phyloP scores from a whole-genome alignment of 2,888 invertebrate species.

The Diadromus collaris region DNA sequence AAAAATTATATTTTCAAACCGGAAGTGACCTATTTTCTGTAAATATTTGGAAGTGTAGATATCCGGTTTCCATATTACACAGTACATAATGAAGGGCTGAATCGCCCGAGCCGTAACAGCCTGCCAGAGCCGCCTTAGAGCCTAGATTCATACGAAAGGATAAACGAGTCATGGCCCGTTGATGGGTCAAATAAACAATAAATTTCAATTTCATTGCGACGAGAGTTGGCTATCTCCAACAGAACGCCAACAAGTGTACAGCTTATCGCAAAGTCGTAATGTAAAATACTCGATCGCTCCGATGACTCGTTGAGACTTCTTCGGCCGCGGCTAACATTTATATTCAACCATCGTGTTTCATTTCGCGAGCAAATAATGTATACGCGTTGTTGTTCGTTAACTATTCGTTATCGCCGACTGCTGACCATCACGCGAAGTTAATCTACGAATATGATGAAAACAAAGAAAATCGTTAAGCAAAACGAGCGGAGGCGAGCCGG shows the following conservation, averaged over 20 bases:
- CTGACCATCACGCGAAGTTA: slow-evolving; percentile 34
- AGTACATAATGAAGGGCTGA: too few relatives aligned
- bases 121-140: too few relatives aligned
- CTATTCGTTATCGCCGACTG: slow-evolving; percentile 29
- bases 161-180: background rate
- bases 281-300: slow-evolving; percentile 21
- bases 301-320: slow-evolving; percentile 32
- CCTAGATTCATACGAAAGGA: too few relatives aligned
- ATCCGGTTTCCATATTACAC: too few relatives aligned
- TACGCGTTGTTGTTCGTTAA: slow-evolving; percentile 34
- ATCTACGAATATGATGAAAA: slow-evolving; percentile 31
- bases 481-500: background rate
- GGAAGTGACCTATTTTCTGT: too few relatives aligned
- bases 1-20: background rate
- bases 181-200: slow-evolving; percentile 8
- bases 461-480: slow-evolving; percentile 5
- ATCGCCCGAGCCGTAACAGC: too few relatives aligned
- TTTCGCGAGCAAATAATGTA: slow-evolving; percentile 22
- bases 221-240: background rate
- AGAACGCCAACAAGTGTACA: background rate
- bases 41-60: too few relatives aligned
- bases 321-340: slow-evolving; percentile 35
- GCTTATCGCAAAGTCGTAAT: slow-evolving; percentile 8
- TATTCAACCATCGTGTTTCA: slow-evolving; percentile 39
- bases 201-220: background rate